Evolutionary conservation across 2,113 vertebrate genomes (phyloP).

Genomic region (Daubentonia madagascariensis): DNA sequence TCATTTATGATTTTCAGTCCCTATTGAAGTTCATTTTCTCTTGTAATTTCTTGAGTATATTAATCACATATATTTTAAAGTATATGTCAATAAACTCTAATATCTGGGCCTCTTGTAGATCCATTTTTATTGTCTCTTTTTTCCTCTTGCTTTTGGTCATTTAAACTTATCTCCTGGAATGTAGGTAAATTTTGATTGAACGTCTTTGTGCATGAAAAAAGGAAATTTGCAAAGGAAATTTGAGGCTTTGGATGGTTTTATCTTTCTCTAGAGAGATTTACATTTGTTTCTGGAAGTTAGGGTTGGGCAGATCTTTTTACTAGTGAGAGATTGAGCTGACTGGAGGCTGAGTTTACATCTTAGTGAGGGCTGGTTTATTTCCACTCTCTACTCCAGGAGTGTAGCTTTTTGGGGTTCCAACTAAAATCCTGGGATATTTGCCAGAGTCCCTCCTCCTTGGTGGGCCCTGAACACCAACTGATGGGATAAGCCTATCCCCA

Average conservation of each 20-base stretch:
- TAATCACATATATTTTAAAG: not conserved
- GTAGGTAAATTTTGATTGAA: not conserved
- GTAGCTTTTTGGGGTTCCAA: not conserved
- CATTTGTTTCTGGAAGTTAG: not conserved
- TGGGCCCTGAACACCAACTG: not conserved
- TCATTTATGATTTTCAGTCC: conserved; percentile 20
- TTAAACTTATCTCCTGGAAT: not conserved
- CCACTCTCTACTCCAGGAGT: not conserved
- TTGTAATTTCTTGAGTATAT: not conserved
- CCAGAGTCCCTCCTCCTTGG: not conserved
- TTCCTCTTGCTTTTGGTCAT: not conserved
- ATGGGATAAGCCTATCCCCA: not conserved
- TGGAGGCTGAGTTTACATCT: not conserved
- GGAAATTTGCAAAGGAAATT: not conserved
- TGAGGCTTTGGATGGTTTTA: not conserved
- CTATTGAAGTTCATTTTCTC: not conserved
- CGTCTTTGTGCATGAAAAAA: not conserved
- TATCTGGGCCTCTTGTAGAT: not conserved
- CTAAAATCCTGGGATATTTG: not conserved
- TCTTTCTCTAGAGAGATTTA: not conserved
- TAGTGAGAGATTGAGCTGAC: not conserved
- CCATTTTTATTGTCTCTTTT: not conserved
- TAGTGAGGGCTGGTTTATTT: not conserved
- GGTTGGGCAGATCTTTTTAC: not conserved
- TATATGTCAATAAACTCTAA: not conserved